Conservation (phyloP, 2,888 invertebrate genomes). For the Drosophila mimica region DNA sequence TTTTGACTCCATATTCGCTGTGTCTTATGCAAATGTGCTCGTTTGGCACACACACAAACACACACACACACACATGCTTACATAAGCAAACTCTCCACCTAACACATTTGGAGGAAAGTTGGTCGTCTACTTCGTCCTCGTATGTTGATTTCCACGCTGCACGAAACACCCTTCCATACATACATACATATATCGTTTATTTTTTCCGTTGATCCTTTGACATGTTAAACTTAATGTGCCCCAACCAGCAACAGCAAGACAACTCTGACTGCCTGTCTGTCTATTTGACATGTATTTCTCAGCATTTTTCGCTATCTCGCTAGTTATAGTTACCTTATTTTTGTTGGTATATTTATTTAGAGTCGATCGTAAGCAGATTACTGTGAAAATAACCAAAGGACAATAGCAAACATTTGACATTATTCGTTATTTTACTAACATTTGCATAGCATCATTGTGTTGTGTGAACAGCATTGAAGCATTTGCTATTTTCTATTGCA, state of each 20-base stretch:
- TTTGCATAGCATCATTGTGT: conserved; percentile 36
- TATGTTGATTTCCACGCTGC: conserved; percentile 64
- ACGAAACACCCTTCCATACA: conserved; percentile 16
- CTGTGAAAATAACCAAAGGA: conserved; percentile 35
- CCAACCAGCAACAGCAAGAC: conserved; percentile 26
- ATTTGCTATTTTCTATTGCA: conserved; percentile 39
- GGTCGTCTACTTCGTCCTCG: conserved; percentile 54
- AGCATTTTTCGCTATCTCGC: conserved; percentile 64
- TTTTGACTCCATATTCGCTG: conserved; percentile 46
- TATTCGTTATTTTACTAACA: conserved; percentile 55
- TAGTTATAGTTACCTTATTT: conserved; percentile 42
- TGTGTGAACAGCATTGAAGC: conserved; percentile 4
- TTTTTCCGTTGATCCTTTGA: conserved; percentile 75
- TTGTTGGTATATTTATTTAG: conserved; percentile 46
- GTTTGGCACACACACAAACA: conserved; percentile 30
- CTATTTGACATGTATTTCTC: conserved; percentile 60
- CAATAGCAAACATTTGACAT: conserved; percentile 37
- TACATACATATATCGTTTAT: conserved; percentile 19
- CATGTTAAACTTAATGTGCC: conserved; percentile 80
- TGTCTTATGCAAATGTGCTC: conserved; percentile 77
- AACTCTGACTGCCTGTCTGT: conserved; percentile 25
- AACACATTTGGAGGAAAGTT: conserved; percentile 58
- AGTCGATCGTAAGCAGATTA: conserved; percentile 66
- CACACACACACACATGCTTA: conserved; percentile 18
- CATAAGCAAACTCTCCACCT: conserved; percentile 2